Evolutionary conservation across 1,140 invertebrate species (phyloP), one percentile per base, ranked within the genome.

Genomic region (Trachymyrmex cornetzi): DNA sequence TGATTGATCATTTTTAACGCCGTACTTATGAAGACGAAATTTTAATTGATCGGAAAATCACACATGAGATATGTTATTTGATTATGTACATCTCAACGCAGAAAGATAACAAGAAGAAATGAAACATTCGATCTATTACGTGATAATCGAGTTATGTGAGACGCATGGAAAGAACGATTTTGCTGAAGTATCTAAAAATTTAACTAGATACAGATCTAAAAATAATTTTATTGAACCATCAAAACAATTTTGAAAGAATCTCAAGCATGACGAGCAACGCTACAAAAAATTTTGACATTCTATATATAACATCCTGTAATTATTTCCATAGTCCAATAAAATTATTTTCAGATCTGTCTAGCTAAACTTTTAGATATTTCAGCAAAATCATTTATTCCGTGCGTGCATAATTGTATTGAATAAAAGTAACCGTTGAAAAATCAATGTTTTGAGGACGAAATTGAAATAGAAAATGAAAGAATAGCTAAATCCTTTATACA

Each of bases 401-500:
- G 9, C 14, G 34, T 53, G 34, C 48, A 3, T 57, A 74, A 14
- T 14, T 22, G 19, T n/a, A 5, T 11, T 11, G 22, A 14, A n/a
- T 57, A n/a, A 74, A 74, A 27, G 24, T 48, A 48, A 75, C 24
- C 3, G 27, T 74, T 24, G n/a, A 9, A 48, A 75, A 84, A 84
- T 84, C 55, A 74, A 75, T 74, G 55, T 84, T 84, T 84, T 61
- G 30, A 24, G 22, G 30, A 0, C 1, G 19, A 14, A 24, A 24
- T 69, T 48, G 64, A 57, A 77, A 79, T 48, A 27, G 30, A 64
- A n/a, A 57, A 22, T 24, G 27, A 61, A 57, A 66, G 59, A 77
- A 87, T 6, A 30, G 50, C 30, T 87, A 77, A 87, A 85, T 66
- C 38, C 72, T 81, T 89, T 66, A 57, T 66, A 38, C 14, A 27